Base-by-base conservation (phyloP, 2,888 invertebrate genomes). In the Cryptosula pallasiana region DNA sequence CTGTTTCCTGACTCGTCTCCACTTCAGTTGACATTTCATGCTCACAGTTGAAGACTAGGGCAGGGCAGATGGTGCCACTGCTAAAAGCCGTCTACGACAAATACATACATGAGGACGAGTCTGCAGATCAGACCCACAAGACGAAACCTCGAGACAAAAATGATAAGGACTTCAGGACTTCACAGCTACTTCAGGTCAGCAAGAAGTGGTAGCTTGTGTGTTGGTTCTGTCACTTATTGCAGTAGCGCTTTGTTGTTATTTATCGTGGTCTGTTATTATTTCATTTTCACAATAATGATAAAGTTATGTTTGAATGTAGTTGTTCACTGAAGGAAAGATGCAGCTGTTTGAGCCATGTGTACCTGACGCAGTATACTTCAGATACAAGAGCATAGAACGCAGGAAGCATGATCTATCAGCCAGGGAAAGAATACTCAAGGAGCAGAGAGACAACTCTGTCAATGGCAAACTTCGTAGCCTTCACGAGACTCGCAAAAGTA, bases 331-430 rank as follows among this genome's bases (percentile, higher is more conserved):
- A 69, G 79, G 78, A 54, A 78, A 78, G 72, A 34, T 71, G 23
- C 80, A 81, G 1, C 72, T 81, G 35, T 78, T 81, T 29, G 78
- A 81, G 71, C 81, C 81, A 0, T 73, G 74, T 13, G 77, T 81
- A 9, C 79, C 80, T 2, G 80, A 79, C 71, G 74, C 80, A 0
- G 75, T 82, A 3, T 79, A 79, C 71, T 70, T 70, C 45, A n/a
- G 36, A 2, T 79, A 79, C 72, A 72, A 78, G 57, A 75, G 76
- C 71, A 72, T 34, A 5, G 35, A 63, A 25, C 16, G 35, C 5
- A 58, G 72, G 34, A 63, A 72, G 25, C 70, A 54, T 16, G 16
- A 23, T 29, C n/a, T 70, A 45, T 70, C 70, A 23, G 70, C 70
- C 23, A 35, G 70, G 25, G 70, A 70, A 2, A 36, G 70, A 63